Evolutionary conservation across 2,888 invertebrate genomes (phyloP), one percentile per base, ranked within the genome.

Genomic region (Temnothorax ravouxi): DNA sequence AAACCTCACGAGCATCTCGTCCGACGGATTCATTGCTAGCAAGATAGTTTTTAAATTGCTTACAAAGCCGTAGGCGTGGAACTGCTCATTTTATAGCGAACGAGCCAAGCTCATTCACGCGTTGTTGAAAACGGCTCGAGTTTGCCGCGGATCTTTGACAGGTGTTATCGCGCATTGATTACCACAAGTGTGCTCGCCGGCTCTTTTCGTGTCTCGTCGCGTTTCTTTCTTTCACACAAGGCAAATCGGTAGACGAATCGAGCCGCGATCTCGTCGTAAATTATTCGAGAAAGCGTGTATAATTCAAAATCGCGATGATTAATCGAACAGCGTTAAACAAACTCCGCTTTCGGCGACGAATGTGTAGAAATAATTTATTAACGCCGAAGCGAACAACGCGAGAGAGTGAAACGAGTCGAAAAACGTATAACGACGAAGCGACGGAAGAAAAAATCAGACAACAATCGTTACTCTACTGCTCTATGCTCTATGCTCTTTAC

Each of bases 91-190:
- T 83, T 34, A 84, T 15, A 64, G 59, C 59, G 83, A 84, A 85
- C 67, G 85, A 88, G 79, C 75, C 74, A 29, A n/a, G 29, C 3
- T 87, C 87, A 88, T 90, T 87, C 84, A 82, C 83, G 87, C 59
- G 64, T 82, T 82, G 77, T 61, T 84, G 86, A 87, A 29, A 85
- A 79, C 59, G 38, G 62, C n/a, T n/a, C 64, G 25, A 74, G 80
- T 72, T 84, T 62, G 71, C 83, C 61, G 84, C 83, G 75, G 81
- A 90, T 90, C 67, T 72, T 83, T 81, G 86, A 86, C 86, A 89
- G 88, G 86, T 89, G 90, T 89, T 89, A 84, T 89, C 84, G 87
- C 72, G 44, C 85, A 87, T 90, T 34, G 34, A 34, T 34, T 82
- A 86, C 56, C 74, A 52, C 72, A 44, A 71, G 25, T 72, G 74